These are phyloP conservation scores for Otolemur garnettii DNA, from an alignment of 2,113 vertebrate species.

Conservation along the genomic window DNA sequence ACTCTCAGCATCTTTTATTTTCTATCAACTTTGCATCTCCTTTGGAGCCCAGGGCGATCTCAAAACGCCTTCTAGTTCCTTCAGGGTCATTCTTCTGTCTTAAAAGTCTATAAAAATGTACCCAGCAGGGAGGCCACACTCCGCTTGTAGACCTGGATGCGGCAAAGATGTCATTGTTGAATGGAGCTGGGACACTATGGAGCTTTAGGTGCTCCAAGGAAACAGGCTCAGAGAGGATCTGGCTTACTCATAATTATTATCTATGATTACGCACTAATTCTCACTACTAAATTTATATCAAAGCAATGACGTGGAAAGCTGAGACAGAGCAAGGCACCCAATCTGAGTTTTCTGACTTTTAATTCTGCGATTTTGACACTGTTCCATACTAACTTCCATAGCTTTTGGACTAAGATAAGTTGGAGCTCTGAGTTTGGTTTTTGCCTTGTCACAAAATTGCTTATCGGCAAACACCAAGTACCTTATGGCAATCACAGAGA, in stretches of 20 bases:
- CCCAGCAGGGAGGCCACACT: rapidly evolving
- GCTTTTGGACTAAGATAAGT: not conserved
- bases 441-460: not conserved
- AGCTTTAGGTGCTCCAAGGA: too few relatives aligned
- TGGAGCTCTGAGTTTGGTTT: not conserved
- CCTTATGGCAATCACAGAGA: not conserved
- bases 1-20: not conserved
- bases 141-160: not conserved
- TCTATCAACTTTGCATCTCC: not conserved
- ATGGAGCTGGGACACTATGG: rapidly evolving
- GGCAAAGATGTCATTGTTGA: too few relatives aligned
- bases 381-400: not conserved
- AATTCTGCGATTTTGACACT: not conserved
- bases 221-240: rapidly evolving
- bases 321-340: not conserved
- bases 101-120: not conserved
- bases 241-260: not conserved
- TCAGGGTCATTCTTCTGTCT: not conserved
- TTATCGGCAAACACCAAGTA: not conserved
- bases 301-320: rapidly evolving
- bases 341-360: not conserved
- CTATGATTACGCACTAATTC: rapidly evolving
- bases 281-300: not conserved
- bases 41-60: not conserved
- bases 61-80: not conserved